Conservation (phyloP, 2,113 vertebrate species). For the Myiozetetes cayanensis region DNA sequence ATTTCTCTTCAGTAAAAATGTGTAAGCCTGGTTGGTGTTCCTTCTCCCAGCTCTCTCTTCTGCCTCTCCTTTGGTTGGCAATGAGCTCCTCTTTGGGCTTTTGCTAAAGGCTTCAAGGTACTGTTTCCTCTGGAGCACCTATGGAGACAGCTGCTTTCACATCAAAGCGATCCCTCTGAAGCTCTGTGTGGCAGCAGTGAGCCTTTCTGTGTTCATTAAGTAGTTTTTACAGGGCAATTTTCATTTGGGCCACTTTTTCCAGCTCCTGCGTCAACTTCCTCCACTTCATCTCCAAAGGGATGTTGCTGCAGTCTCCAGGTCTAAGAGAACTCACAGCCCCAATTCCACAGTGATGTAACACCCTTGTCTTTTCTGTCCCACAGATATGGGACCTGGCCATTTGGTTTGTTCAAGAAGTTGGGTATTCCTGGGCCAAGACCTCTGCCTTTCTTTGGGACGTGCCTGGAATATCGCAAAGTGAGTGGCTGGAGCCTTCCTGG, state of each 20-base stretch:
- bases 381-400: constrained; percentile 81
- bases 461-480: constrained; percentile 66
- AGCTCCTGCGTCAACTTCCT: not conserved
- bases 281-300: not conserved
- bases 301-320: rapidly evolving
- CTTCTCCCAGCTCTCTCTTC: not conserved
- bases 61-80: not conserved
- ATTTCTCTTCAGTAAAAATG: not conserved
- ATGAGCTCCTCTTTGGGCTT: not conserved
- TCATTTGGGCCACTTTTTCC: not conserved
- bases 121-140: not conserved
- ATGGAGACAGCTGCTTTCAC: not conserved
- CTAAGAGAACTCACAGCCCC: not conserved
- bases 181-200: not conserved
- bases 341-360: rapidly evolving
- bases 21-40: not conserved
- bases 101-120: not conserved
- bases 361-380: not conserved
- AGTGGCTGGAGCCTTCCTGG: not conserved
- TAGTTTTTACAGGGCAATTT: not conserved
- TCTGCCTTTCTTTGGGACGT: constrained; percentile 78
- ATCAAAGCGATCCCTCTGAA: not conserved
- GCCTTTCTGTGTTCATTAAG: not conserved
- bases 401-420: constrained; percentile 74
- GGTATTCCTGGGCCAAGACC: constrained; percentile 80